Conservation (phyloP, 2,888 invertebrate genomes). For the Melieria crassipennis region DNA sequence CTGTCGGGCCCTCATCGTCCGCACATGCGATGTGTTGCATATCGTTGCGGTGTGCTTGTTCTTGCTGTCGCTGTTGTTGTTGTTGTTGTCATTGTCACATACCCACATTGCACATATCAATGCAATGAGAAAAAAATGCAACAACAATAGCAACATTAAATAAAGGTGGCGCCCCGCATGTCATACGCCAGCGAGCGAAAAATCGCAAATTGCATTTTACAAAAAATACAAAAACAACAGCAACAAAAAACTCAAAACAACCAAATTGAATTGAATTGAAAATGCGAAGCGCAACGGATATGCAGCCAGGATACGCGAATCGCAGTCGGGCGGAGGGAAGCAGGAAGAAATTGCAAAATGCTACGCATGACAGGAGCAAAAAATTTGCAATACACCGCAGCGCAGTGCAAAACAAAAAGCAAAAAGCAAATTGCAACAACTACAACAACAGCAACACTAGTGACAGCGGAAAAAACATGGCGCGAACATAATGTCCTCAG, state of each 20-base stretch:
- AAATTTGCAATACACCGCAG: constrained; percentile 22
- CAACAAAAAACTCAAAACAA: constrained; percentile 10
- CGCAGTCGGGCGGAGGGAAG: neutral
- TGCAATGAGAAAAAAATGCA: too few species aligned
- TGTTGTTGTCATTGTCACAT: too few species aligned
- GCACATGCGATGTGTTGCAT: too few species aligned
- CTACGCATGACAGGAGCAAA: constrained; percentile 50
- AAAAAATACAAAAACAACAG: constrained; percentile 16
- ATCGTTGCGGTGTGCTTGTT: too few species aligned
- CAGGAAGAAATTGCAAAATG: constrained; percentile 42
- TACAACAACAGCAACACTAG: constrained; percentile 43
- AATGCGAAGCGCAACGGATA: constrained; percentile 39
- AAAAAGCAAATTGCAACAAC: constrained; percentile 31
- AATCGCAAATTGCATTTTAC: constrained; percentile 37
- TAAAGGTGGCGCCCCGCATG: constrained; percentile 53
- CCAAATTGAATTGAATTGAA: constrained; percentile 26
- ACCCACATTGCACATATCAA: too few species aligned
- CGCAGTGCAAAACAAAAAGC: constrained; percentile 33
- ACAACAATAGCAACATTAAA: constrained; percentile 9
- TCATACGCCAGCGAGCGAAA: constrained; percentile 34
- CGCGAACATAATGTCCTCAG: constrained; percentile 64
- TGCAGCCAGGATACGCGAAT: neutral
- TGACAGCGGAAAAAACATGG: constrained; percentile 52
- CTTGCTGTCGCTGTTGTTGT: too few species aligned
- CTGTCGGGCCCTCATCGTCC: too few species aligned